Base-by-base conservation (phyloP, 2,797 vertebrate species). In the Crenuchus spilurus region DNA sequence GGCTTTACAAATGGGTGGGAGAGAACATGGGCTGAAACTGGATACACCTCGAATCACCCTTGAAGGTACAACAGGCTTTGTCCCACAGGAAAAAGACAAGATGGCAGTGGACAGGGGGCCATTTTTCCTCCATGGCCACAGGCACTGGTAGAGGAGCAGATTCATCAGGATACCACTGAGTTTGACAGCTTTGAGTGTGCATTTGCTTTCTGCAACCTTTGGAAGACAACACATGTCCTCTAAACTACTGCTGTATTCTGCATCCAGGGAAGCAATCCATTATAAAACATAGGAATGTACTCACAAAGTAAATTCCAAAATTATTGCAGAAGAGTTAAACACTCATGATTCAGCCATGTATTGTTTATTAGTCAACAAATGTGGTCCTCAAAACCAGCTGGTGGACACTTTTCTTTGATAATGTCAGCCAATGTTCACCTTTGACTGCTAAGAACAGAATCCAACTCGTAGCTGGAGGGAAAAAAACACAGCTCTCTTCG, bases 21-120 rank as follows among this genome's bases (percentile, higher is more conserved):
- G 83, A 84, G 83, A 68, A 78, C 58, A 37, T 63, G 7, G 64
- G 57, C 52, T 85, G 91, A 90, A 91, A 92, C 81, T 74, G 20
- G 87, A 92, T 91, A 87, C 80, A 84, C 80, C 86, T 82, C 81
- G 80, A 88, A 88, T 91, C 89, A 89, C 87, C 88, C 86, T 87
- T 87, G 89, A 92, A 91, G 89, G 88, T 90, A 88, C 86, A 85
- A 87, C 88, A 90, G 84, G 84, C 86, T 82, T 89, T 90, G 87
- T 90, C 82, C 88, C 88, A 75, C 74, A 76, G 71, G 74, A 61
- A 74, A 61, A 64, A 71, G 70, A 74, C 58, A 75, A 74, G 73
- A 79, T 68, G 61, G 75, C 61, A 70, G 71, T 77, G 67, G 57
- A 74, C 54, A 52, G 58, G 14, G 42, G 58, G 41, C 48, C 51